phyloP scores from a whole-genome alignment of 2,113 vertebrate species.

The Nerophis ophidion region DNA sequence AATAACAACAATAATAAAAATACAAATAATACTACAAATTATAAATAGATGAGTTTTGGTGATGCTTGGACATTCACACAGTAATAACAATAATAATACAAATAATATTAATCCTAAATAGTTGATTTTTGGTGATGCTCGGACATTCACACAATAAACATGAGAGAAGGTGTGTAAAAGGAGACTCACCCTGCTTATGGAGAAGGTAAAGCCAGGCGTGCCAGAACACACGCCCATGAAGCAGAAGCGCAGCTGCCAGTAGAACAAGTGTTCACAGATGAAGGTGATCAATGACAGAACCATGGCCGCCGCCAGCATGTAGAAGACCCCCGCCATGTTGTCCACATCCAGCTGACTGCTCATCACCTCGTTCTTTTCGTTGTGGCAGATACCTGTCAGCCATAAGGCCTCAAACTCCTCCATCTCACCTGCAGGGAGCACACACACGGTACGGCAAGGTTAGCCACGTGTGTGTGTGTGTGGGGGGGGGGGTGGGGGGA shows the following conservation, averaged over 20 bases:
- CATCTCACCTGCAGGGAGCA: conserved; percentile 84
- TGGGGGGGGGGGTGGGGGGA: too few relatives aligned
- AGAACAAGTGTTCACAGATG: conserved; percentile 97
- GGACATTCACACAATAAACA: too few relatives aligned
- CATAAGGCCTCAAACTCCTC: conserved; percentile 96
- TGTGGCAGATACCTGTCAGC: conserved; percentile 98
- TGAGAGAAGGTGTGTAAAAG: conserved; percentile 13
- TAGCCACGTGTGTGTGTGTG: conserved; percentile 17
- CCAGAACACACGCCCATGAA: conserved; percentile 98
- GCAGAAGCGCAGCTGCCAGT: conserved; percentile 98
- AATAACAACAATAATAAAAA: too few relatives aligned
- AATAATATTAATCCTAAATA: too few relatives aligned
- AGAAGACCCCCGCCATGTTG: conserved; percentile 99
- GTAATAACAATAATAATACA: too few relatives aligned
- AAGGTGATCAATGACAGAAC: conserved; percentile 95
- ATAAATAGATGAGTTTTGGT: too few relatives aligned
- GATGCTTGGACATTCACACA: too few relatives aligned
- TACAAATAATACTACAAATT: too few relatives aligned
- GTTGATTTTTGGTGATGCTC: too few relatives aligned
- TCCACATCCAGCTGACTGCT: conserved; percentile 98
- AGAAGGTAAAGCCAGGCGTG: conserved; percentile 91
- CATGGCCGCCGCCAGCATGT: conserved; percentile 98
- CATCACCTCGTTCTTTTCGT: conserved; percentile 99
- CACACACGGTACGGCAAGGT: conserved; percentile 9
- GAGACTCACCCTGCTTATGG: conserved; percentile 94